Conservation (phyloP, 2,113 vertebrate species). For the Psilopogon haemacephalus region DNA sequence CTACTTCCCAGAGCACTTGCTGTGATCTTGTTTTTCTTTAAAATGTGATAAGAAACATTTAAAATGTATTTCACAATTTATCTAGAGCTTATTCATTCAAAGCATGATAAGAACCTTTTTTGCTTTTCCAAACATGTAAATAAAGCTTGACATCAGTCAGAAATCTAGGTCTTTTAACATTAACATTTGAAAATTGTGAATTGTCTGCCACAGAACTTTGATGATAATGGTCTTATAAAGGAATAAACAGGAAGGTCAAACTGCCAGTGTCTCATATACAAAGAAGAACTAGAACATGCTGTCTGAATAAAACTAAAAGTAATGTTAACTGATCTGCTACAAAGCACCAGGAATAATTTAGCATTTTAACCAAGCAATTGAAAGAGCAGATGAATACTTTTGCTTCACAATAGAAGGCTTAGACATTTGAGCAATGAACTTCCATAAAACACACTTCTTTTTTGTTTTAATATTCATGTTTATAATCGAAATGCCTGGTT, state of each 20-base stretch:
- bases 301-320: conserved; percentile 65
- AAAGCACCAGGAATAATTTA: conserved; percentile 71
- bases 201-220: conserved; percentile 52
- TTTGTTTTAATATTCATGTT: conserved; percentile 59
- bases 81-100: conserved; percentile 48
- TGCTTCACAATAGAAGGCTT: conserved; percentile 18
- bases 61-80: conserved; percentile 49
- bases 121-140: conserved; percentile 43
- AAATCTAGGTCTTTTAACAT: conserved; percentile 53
- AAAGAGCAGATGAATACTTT: conserved; percentile 58
- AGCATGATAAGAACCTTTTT: conserved; percentile 36
- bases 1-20: conserved; percentile 45
- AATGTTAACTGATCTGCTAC: conserved; percentile 63
- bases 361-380: conserved; percentile 63
- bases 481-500: conserved; percentile 19
- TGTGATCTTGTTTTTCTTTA: conserved; percentile 54
- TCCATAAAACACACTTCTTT: conserved; percentile 15
- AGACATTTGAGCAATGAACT: conserved; percentile 31
- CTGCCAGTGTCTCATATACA: conserved; percentile 37
- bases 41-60: conserved; percentile 40
- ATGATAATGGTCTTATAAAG: conserved; percentile 55
- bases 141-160: conserved; percentile 59
- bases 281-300: conserved; percentile 62
- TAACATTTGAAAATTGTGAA: conserved; percentile 67
- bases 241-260: conserved; percentile 70